Conservation (phyloP, 2,113 vertebrate genomes). For the Thalassarche chlororhynchos region DNA sequence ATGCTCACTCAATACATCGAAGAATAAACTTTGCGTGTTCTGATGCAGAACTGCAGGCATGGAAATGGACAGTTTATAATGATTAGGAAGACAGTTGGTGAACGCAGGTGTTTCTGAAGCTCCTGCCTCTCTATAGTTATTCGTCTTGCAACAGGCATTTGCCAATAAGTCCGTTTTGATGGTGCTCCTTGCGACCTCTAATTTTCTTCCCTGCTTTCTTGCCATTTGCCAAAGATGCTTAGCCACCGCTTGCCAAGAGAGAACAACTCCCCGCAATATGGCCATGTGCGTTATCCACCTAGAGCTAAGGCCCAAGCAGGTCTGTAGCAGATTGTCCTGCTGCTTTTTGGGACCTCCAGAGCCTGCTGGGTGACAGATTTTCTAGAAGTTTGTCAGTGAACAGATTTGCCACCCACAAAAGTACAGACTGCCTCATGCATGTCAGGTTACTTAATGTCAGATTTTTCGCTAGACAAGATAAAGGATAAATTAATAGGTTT, state of each 20-base stretch:
- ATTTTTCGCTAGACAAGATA: not conserved
- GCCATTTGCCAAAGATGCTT: not conserved
- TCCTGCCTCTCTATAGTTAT: not conserved
- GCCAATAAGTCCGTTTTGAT: not conserved
- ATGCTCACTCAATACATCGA: not conserved
- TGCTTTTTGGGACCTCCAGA: slow-evolving; percentile 34
- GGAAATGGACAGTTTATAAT: not conserved
- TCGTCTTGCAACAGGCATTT: slow-evolving; percentile 9
- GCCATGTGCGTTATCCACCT: not conserved
- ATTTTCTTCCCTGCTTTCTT: not conserved
- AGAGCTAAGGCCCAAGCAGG: not conserved
- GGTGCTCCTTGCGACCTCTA: not conserved
- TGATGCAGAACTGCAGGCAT: not conserved
- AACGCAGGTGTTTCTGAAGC: not conserved
- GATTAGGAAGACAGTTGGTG: not conserved
- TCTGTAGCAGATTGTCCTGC: slow-evolving; percentile 58
- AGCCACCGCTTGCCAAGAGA: slow-evolving; percentile 22
- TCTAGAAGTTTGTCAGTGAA: slow-evolving; percentile 51
- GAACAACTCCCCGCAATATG: not conserved
- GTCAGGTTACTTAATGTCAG: not conserved
- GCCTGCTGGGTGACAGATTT: slow-evolving; percentile 50
- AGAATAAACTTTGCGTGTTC: not conserved
- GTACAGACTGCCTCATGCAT: slow-evolving; percentile 10
- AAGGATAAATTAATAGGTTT: not conserved
- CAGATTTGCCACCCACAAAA: slow-evolving; percentile 52